Evolutionary conservation across 1,140 invertebrate species (phyloP).

Genomic region (Cyrtorhinus lividipennis): DNA sequence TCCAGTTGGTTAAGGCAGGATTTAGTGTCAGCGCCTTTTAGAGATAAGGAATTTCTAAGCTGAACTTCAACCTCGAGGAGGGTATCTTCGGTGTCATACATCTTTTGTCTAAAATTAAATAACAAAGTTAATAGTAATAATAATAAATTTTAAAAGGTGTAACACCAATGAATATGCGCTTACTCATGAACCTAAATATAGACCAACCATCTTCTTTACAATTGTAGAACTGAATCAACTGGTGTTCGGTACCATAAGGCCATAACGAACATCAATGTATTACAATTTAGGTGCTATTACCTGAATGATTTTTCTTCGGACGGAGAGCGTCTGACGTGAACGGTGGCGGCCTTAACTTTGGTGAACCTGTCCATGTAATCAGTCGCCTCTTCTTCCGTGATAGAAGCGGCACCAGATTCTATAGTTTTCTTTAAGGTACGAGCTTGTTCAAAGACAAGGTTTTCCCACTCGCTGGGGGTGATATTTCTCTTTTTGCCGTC

Average conservation of each 20-base stretch:
- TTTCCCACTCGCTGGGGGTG: constrained; percentile 42
- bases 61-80: constrained; percentile 55
- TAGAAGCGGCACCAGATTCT: constrained; percentile 43
- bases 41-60: constrained; percentile 49
- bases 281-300: too few relatives aligned
- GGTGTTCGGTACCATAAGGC: too few relatives aligned
- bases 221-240: too few relatives aligned
- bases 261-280: too few relatives aligned
- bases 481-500: constrained; percentile 27
- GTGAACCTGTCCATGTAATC: constrained; percentile 34
- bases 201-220: too few relatives aligned
- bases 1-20: constrained; percentile 43
- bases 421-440: constrained; percentile 40
- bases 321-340: neutral
- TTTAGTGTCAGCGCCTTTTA: constrained; percentile 48
- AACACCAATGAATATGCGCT: too few relatives aligned
- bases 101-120: constrained; percentile 42
- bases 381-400: constrained; percentile 40
- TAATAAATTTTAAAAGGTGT: too few relatives aligned
- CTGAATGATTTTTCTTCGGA: constrained; percentile 30
- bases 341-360: constrained; percentile 33
- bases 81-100: constrained; percentile 42
- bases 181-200: too few relatives aligned
- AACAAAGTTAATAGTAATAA: too few relatives aligned
- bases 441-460: constrained; percentile 39